phyloP scores from a whole-genome alignment of 1,140 invertebrate genomes.

The Campoletis sonorensis region DNA sequence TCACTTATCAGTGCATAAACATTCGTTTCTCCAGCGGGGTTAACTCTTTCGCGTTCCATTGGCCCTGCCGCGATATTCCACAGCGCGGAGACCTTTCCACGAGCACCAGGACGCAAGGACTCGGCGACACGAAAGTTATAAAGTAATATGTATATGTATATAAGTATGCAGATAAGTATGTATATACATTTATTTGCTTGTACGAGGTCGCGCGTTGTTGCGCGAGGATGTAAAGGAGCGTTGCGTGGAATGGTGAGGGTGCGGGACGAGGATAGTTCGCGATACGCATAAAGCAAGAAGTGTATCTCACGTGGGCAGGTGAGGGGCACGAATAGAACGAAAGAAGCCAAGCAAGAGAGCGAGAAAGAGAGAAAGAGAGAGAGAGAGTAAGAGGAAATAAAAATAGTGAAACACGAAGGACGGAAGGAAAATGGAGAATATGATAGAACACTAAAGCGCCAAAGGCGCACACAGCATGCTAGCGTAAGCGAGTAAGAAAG shows the following conservation, averaged over 20 bases:
- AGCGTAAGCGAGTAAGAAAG: background rate
- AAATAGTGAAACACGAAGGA: constrained; percentile 18
- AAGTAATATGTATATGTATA: background rate
- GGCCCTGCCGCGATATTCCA: constrained; percentile 45
- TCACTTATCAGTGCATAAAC: constrained; percentile 67
- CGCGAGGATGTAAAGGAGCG: constrained; percentile 18
- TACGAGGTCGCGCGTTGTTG: constrained; percentile 33
- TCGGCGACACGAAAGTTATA: constrained; percentile 40
- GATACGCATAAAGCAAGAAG: constrained; percentile 59
- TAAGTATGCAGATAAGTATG: background rate
- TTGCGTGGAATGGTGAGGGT: constrained; percentile 43
- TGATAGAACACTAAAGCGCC: background rate
- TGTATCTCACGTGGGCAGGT: constrained; percentile 22
- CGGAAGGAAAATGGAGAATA: constrained; percentile 8
- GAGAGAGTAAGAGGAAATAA: constrained; percentile 28
- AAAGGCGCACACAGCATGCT: background rate
- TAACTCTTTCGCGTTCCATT: constrained; percentile 45
- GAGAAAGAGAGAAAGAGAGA: constrained; percentile 33
- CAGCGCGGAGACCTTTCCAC: constrained; percentile 42
- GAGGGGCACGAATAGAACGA: background rate
- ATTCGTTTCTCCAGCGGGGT: constrained; percentile 60
- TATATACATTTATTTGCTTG: constrained; percentile 55
- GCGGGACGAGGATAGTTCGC: constrained; percentile 48
- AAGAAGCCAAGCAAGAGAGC: constrained; percentile 16
- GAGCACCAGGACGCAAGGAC: constrained; percentile 50